A percentile compares a stretch with the other conserved stretches of the same genome.
Evolutionary conservation across 2,113 vertebrate species (phyloP).

Genomic region (Clupea harengus): DNA sequence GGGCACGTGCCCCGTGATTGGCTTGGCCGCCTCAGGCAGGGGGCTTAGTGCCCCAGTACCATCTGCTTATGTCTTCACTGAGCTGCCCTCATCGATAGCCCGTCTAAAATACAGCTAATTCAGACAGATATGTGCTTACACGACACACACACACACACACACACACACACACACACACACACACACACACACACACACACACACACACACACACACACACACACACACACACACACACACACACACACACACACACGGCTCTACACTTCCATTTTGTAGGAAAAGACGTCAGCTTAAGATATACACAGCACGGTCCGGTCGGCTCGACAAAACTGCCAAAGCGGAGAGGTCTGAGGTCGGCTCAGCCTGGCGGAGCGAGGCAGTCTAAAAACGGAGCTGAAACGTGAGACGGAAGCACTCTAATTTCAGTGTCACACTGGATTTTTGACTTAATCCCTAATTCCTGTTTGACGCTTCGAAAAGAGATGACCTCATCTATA

Average conservation of each 20-base stretch:
- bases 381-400: neutral
- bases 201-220: conserved; percentile 8
- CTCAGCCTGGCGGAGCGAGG: neutral
- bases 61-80: conserved; percentile 36
- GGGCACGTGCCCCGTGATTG: neutral
- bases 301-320: neutral
- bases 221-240: conserved; percentile 25
- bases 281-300: conserved; percentile 19
- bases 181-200: conserved; percentile 24
- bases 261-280: neutral
- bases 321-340: neutral
- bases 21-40: neutral
- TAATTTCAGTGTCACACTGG: conserved; percentile 9
- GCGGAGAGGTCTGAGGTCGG: neutral
- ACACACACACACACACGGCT: conserved; percentile 24
- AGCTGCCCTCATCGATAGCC: conserved; percentile 21
- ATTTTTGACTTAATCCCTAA: conserved; percentile 7
- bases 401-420: conserved; percentile 6
- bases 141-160: conserved; percentile 26
- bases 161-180: conserved; percentile 31
- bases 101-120: conserved; percentile 27
- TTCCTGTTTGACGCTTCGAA: conserved; percentile 13
- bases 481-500: conserved; percentile 2
- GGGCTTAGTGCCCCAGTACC: conserved; percentile 19
- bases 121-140: conserved; percentile 38